Base-by-base conservation (phyloP, 2,888 invertebrate species). In the Caenorhabditis sp. region DNA sequence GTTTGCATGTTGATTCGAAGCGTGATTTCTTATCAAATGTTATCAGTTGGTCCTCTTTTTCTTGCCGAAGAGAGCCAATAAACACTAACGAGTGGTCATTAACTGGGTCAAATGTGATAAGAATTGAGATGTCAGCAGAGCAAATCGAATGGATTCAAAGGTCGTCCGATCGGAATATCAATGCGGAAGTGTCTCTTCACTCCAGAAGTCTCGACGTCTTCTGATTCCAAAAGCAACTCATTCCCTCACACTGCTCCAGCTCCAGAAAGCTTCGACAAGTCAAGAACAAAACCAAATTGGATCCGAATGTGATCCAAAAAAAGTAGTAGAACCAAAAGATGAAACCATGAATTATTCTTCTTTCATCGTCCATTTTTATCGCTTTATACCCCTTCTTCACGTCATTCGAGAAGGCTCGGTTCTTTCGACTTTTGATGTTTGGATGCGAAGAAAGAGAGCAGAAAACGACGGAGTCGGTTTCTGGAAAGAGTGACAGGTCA, bases 21-120 rank as follows among this genome's bases (percentile, higher is more conserved):
- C n/a, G n/a, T n/a, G n/a, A n/a, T 32, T 4, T 32, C 5, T 32
- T 32, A 32, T 32, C 32, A 32, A 32, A 6, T 32, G 5, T 55
- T 28, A 55, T 55, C 55, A 55, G 26, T 28, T 51, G 40, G 40
- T 32, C n/a, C n/a, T n/a, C 40, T 15, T 40, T 15, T 9, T 15
- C 40, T n/a, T n/a, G n/a, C n/a, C n/a, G n/a, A n/a, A n/a, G 15
- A 9, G 40, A 40, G 40, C 40, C 40, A 4, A 24, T 24, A n/a
- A 28, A n/a, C 28, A 8, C 9, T 24, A 55, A 55, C 55, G 26
- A 26, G 56, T 20, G 18, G 32, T 56, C 35, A 56, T 32, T 20
- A 56, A n/a, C 20, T 32, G 35, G 56, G 56, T 56, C 56, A 56
- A 32, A 18, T 28, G 56, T n/a, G 56, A 56, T 56, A 56, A 56